Conservation (phyloP, 1,140 invertebrate genomes). For the Danaus plexippus region DNA sequence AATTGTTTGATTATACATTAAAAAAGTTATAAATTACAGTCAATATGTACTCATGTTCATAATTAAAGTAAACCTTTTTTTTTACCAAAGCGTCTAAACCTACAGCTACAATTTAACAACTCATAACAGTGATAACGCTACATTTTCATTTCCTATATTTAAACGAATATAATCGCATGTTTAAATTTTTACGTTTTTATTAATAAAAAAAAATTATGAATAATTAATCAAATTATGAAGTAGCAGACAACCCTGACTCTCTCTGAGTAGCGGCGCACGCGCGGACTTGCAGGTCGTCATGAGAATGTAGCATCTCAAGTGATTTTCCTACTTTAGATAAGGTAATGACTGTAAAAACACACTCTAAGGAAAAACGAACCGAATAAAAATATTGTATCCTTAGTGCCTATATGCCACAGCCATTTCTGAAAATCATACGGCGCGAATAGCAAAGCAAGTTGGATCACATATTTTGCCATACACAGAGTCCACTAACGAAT, state of each 20-base stretch:
- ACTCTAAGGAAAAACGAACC: slow-evolving; percentile 52
- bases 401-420: slow-evolving; percentile 56
- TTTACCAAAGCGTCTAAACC: no score
- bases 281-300: slow-evolving; percentile 50
- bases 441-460: slow-evolving; percentile 54
- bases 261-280: slow-evolving; percentile 59
- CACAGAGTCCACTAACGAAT: slow-evolving; percentile 57
- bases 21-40: no score
- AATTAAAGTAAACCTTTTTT: no score
- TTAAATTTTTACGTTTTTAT: no score
- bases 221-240: no score
- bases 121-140: no score
- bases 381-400: slow-evolving; percentile 72
- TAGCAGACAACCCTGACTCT: slow-evolving; percentile 31
- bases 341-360: slow-evolving; percentile 62
- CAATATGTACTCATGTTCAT: no score
- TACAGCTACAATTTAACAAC: no score
- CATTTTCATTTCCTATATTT: no score
- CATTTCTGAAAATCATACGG: slow-evolving; percentile 72
- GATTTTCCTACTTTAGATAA: slow-evolving; percentile 70
- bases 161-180: no score
- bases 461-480: slow-evolving; percentile 68
- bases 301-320: slow-evolving; percentile 66
- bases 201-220: no score
- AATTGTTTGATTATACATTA: no score